These are phyloP conservation scores for Lordiphosa mommai DNA, from an alignment of 1,140 invertebrate species.

Conservation along the genomic window DNA sequence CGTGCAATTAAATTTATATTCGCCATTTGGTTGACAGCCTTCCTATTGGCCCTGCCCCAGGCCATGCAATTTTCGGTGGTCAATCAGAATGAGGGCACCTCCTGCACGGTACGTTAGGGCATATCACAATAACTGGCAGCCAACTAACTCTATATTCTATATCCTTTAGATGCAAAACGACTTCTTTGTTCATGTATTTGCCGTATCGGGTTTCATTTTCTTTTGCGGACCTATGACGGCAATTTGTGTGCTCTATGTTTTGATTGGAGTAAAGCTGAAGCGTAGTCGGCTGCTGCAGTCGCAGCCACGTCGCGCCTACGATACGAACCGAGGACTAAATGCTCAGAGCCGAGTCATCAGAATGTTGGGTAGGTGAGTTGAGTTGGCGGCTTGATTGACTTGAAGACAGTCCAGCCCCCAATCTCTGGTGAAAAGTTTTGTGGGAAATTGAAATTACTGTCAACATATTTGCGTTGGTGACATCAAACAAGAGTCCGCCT, in stretches of 20 bases:
- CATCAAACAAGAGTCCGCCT: slow-evolving; percentile 37
- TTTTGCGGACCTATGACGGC: slow-evolving; percentile 92
- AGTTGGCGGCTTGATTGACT: slow-evolving; percentile 57
- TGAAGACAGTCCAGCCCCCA: slow-evolving; percentile 25
- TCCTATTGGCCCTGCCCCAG: slow-evolving; percentile 89
- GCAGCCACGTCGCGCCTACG: slow-evolving; percentile 47
- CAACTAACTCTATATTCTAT: slow-evolving; percentile 1
- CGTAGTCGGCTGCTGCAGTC: slow-evolving; percentile 74
- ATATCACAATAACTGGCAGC: not conserved
- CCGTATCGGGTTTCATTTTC: slow-evolving; percentile 90
- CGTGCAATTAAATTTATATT: slow-evolving; percentile 87
- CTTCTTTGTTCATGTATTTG: slow-evolving; percentile 87
- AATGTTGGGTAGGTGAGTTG: slow-evolving; percentile 83
- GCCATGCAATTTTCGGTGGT: slow-evolving; percentile 87
- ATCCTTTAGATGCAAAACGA: slow-evolving; percentile 80
- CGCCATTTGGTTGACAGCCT: slow-evolving; percentile 85
- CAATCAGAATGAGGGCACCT: slow-evolving; percentile 79
- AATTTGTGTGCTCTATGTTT: slow-evolving; percentile 89
- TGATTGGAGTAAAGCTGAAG: slow-evolving; percentile 88
- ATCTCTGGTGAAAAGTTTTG: slow-evolving; percentile 29
- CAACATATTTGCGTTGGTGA: slow-evolving; percentile 44
- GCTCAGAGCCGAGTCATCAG: slow-evolving; percentile 84
- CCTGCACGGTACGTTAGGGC: slow-evolving; percentile 76
- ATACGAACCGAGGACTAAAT: slow-evolving; percentile 61
- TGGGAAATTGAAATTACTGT: slow-evolving; percentile 57